Base-by-base conservation (phyloP, 2,888 invertebrate species). In the Nymphalis c-album region DNA sequence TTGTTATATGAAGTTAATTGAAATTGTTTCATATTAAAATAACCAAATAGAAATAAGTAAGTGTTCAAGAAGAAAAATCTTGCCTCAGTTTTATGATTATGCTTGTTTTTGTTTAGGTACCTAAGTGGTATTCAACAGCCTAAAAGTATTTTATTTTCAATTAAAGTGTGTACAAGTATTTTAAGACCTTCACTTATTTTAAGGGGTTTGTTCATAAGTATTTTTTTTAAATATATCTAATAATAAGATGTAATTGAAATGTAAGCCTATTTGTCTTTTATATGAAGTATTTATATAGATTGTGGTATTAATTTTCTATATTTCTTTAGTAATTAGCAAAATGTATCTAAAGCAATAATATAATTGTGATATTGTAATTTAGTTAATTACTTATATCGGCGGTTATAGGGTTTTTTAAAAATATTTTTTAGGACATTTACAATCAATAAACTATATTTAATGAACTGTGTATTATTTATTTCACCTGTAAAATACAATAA, bases 341-440 rank as follows among this genome's bases (percentile, higher is more conserved):
- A 22, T 57, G 22, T 57, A 40, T 35, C 5, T 35, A 10, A 57
- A 35, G 57, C 35, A 57, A 57, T 57, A 57, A 57, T 0, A 20
- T 50, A 10, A 17, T 57, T 57, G 57, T 57, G 35, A 40, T 40
- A 57, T 8, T 57, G 35, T 40, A 57, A 40, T 40, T 18, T 35
- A 40, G n/a, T 8, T 16, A 26, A 53, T 53, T n/a, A 57, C 53
- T 55, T 8, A 31, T 7, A 20, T 10, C n/a, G 35, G 57, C 40
- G 53, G 31, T 55, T 26, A 17, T n/a, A 55, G 17, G n/a, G 50
- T 50, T 50, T 50, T 50, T 18, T 10, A 18, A 18, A 50, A 18
- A 50, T 50, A 31, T 50, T 50, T 50, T 18, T 50, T 6, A 50
- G 3, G 18, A 8, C 3, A 50, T 20, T 2, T n/a, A 50, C 18